Percentiles rank a stretch among this genome's conserved stretches.
phyloP scores from a whole-genome alignment of 92 coral and sea anemone genomes.

The Chrysogorgia sp. region DNA sequence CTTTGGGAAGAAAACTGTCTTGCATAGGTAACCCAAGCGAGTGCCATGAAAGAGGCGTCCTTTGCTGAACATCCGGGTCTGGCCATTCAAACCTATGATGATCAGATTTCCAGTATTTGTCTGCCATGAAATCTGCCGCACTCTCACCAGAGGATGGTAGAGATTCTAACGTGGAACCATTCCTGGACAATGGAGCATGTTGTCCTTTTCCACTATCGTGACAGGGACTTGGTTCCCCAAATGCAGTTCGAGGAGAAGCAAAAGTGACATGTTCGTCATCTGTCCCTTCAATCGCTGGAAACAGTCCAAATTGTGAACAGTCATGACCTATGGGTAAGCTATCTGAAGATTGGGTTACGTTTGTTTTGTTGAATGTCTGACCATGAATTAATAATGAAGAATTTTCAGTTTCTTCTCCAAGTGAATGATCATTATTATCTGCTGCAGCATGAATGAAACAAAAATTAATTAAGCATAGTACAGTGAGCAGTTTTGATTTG shows the following conservation, averaged over 20 bases:
- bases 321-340: not conserved
- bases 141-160: conserved; percentile 31
- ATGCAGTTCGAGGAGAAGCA: not conserved
- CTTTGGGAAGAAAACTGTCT: conserved; percentile 85
- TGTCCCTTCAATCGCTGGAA: not conserved
- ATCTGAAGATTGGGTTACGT: not conserved
- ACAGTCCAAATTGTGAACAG: not conserved
- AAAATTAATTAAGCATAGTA: not conserved
- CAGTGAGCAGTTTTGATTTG: too few species aligned
- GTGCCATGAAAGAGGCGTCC: conserved; percentile 92
- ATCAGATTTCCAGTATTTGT: conserved; percentile 79
- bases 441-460: not conserved
- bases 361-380: not conserved
- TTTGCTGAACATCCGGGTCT: conserved; percentile 67
- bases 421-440: not conserved
- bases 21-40: conserved; percentile 81
- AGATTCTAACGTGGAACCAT: not conserved
- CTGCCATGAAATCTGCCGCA: conserved; percentile 45
- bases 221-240: conserved; percentile 25
- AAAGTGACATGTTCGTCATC: conserved; percentile 1
- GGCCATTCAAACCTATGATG: conserved; percentile 98
- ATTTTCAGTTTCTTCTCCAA: conserved; percentile 2
- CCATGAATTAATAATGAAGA: not conserved
- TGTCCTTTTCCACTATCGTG: not conserved
- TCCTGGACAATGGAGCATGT: not conserved